phyloP scores from a whole-genome alignment of 2,888 invertebrate genomes.

The Phalera bucephala region DNA sequence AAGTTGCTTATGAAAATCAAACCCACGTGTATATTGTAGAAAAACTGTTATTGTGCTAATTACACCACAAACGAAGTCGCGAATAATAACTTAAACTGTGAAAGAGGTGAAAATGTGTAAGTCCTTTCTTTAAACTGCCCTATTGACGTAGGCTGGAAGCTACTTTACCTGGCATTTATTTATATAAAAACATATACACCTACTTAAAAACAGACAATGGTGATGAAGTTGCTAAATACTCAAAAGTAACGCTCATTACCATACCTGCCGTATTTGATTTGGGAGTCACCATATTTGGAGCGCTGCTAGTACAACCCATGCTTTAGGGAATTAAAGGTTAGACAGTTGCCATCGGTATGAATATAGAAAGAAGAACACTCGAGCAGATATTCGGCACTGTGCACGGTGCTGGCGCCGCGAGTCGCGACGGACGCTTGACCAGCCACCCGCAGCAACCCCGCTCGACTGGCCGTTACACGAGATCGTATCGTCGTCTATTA shows the following conservation, averaged over 20 bases:
- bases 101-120: too few species aligned
- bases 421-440: slow-evolving; percentile 41
- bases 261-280: slow-evolving; percentile 58
- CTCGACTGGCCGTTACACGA: slow-evolving; percentile 54
- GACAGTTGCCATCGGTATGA: slow-evolving; percentile 31
- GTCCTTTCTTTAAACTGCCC: too few species aligned
- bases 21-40: too few species aligned
- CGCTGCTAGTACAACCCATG: slow-evolving; percentile 79
- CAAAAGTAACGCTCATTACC: slow-evolving; percentile 13
- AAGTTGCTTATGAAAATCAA: too few species aligned
- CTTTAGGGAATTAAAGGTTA: slow-evolving; percentile 32
- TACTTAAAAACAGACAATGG: background rate
- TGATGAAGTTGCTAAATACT: background rate
- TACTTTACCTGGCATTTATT: too few species aligned
- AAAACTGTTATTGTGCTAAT: too few species aligned
- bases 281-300: slow-evolving; percentile 54
- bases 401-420: slow-evolving; percentile 17
- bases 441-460: slow-evolving; percentile 53
- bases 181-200: background rate
- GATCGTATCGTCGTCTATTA: slow-evolving; percentile 78
- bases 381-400: slow-evolving; percentile 17
- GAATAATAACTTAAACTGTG: too few species aligned
- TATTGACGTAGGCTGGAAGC: too few species aligned
- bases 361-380: slow-evolving; percentile 21
- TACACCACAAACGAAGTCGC: too few species aligned